Evolutionary conservation across 1,140 invertebrate species (phyloP), one percentile per base, ranked within the genome.

Genomic region (Stegodyphus dumicola): DNA sequence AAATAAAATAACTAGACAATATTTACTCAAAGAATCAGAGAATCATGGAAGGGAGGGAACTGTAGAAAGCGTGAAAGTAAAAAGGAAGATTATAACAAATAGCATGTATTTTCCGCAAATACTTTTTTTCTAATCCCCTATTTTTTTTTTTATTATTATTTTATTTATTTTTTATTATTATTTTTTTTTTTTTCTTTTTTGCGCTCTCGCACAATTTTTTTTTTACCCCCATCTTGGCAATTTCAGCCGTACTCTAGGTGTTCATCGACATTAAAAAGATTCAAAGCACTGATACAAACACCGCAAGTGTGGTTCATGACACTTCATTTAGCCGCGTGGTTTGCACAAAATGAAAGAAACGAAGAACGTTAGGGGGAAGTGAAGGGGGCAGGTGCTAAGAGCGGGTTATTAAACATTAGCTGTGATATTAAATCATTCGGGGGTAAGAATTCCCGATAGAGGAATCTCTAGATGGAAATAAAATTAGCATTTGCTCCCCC

Each of bases 391-490:
- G 33, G 33, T 33, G 33, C 33, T 33, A 33, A 33, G 54, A 64
- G 70, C 18, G 11, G 80, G 80, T 83, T 83, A 83, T 83, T 83
- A 83, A 83, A 71, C 80, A 83, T 83, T 83, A 83, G 80, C 54
- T 74, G 80, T 52, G 80, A 83, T 83, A 83, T 83, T 83, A 83
- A 83, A 83, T 83, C 80, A 83, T 83, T 75, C 71, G 56, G 51
- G 33, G 53, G 69, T 67, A 75, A 54, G 71, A 49, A 83, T 83
- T 83, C 80, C 71, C 80, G 80, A 83, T 83, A 83, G 80, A 75
- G 80, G 11, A 83, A 83, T 83, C 80, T 83, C 80, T 83, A 60
- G 80, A 66, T 83, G 80, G 80, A 83, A 83, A 83, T 83, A 83
- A 83, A 83, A 83, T 83, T 83, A 83, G 80, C 80, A 83, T 83